Conservation (phyloP, 2,797 vertebrate species). For the Betta splendens region DNA sequence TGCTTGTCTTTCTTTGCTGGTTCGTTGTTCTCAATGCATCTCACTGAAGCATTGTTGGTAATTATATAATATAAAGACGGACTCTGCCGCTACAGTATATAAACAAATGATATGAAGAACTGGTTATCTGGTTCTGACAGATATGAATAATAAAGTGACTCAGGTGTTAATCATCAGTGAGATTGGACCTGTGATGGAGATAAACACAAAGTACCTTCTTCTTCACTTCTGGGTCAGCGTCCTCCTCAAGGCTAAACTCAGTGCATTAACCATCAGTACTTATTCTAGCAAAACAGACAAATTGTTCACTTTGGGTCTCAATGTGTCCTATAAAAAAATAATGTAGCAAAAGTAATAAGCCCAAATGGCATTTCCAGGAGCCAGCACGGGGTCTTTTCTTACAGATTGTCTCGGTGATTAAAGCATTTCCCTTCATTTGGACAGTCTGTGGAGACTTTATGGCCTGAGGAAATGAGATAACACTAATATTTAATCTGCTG, state of each 20-base stretch:
- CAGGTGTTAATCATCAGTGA: constrained; percentile 23
- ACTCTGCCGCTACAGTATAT: constrained; percentile 19
- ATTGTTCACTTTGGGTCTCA: constrained; percentile 20
- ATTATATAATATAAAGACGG: too few relatives aligned
- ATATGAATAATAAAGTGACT: constrained; percentile 26
- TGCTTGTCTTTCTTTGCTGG: neutral
- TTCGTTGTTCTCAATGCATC: neutral
- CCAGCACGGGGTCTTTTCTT: constrained; percentile 44
- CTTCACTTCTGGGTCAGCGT: constrained; percentile 34
- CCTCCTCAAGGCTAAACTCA: constrained; percentile 21
- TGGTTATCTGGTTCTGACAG: constrained; percentile 4
- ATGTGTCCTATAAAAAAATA: constrained; percentile 24
- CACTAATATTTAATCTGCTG: constrained; percentile 75
- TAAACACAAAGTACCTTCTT: constrained; percentile 14
- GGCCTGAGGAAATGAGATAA: constrained; percentile 73
- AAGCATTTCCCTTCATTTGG: constrained; percentile 56
- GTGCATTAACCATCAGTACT: constrained; percentile 38
- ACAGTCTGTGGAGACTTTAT: constrained; percentile 57
- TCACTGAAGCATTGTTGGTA: neutral
- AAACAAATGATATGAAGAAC: constrained; percentile 21
- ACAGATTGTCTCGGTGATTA: constrained; percentile 61
- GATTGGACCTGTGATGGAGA: constrained; percentile 13
- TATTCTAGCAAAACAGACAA: constrained; percentile 26
- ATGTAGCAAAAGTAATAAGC: constrained; percentile 25
- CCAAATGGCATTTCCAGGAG: constrained; percentile 37